Base-by-base conservation (phyloP, 2,888 invertebrate genomes). In the Ditula angustiorana region DNA sequence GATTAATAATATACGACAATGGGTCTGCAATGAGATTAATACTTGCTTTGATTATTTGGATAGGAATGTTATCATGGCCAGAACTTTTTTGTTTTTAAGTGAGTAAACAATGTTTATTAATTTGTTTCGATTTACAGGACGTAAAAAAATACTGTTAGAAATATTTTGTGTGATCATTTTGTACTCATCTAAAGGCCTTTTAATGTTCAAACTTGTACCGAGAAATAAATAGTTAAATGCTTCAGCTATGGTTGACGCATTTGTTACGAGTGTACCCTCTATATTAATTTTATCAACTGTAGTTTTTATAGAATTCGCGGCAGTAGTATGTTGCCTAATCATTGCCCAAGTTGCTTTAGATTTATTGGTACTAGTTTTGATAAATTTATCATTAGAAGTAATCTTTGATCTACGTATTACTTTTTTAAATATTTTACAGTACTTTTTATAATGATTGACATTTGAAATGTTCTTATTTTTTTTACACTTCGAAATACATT, bases 1-100 rank as follows among this genome's bases (percentile, higher is more conserved):
- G 11, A 35, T 52, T 52, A 5, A 52, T 30, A 21, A 52, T 52
- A 13, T 33, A 26, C 28, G n/a, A 7, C 4, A 52, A 33, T 13
- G 52, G 33, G 30, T 33, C 21, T 0, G 33, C 33, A 2, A 52
- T 52, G 7, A 21, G 8, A 10, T 44, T 8, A 3, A 52, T 33
- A 52, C 21, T 26, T 33, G 33, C 16, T 21, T 52, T 52, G 3
- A 30, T 52, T 30, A 33, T 13, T 30, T 52, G 52, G 11, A 33
- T 52, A 0, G 44, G 44, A 10, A 33, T 33, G 5, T 8, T 26
- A 11, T 33, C 33, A n/a, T 52, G n/a, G 0, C 52, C 52, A 19
- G 21, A 30, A 11, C 28, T 37, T 37, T 56, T 56, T 44, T 35
- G 2, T 35, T 53, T 56, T 56, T n/a, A n/a, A n/a, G n/a, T n/a